These are phyloP conservation scores for Gambusia holbrooki DNA, from an alignment of 2,113 vertebrate species.

Conservation along the genomic window DNA sequence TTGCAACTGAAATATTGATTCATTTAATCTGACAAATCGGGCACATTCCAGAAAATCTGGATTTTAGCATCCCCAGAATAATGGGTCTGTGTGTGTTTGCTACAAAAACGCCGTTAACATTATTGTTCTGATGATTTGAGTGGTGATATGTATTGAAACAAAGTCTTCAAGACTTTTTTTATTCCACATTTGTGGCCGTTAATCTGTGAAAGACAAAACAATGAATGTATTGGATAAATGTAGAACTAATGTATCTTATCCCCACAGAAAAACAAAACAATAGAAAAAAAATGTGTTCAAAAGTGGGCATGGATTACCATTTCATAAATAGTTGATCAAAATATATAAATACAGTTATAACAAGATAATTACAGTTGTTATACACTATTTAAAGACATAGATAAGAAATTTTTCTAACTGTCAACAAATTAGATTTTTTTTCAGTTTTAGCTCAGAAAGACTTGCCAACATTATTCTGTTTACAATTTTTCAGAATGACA, in stretches of 20 bases:
- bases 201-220: not conserved
- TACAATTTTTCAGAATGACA: not conserved
- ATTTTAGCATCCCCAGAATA: not conserved
- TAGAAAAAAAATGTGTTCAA: not conserved
- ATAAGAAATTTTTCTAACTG: no score
- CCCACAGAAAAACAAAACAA: no score
- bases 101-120: not conserved
- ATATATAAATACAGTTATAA: no score
- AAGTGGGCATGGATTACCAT: not conserved
- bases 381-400: no score
- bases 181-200: not conserved
- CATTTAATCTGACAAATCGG: slow-evolving; percentile 60
- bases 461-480: no score
- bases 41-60: slow-evolving; percentile 44
- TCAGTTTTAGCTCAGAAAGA: no score
- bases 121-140: not conserved
- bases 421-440: no score
- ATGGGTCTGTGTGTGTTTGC: not conserved
- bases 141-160: not conserved
- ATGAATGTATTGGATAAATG: no score
- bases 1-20: slow-evolving; percentile 69
- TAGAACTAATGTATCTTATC: not conserved
- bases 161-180: not conserved
- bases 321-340: no score
- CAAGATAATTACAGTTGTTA: no score